phyloP scores from a whole-genome alignment of 2,888 invertebrate genomes.

The Argyresthia albistria region DNA sequence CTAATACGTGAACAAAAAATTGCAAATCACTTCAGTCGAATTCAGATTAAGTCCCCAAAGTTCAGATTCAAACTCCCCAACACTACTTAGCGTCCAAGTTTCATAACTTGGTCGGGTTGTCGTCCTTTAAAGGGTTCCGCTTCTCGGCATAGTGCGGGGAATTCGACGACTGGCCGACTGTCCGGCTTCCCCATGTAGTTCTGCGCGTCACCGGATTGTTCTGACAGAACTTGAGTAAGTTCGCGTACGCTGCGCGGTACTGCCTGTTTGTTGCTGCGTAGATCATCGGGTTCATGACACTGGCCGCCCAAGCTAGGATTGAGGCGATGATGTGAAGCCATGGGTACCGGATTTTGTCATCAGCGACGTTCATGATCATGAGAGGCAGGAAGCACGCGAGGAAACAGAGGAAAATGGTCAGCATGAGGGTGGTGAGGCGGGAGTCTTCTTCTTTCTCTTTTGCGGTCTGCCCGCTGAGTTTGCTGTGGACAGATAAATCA shows the following conservation, averaged over 20 bases:
- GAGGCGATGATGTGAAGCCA: constrained; percentile 87
- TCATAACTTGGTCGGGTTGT: constrained; percentile 59
- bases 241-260: constrained; percentile 76
- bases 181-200: constrained; percentile 60
- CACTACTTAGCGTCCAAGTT: constrained; percentile 4
- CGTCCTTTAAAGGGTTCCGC: constrained; percentile 35
- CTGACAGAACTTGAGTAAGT: constrained; percentile 59
- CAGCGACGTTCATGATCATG: constrained; percentile 90
- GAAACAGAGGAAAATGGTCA: constrained; percentile 90
- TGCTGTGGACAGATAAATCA: constrained; percentile 36
- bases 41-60: background rate
- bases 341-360: constrained; percentile 81
- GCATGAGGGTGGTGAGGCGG: constrained; percentile 87
- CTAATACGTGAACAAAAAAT: background rate
- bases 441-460: constrained; percentile 79
- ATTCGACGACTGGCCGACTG: constrained; percentile 59
- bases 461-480: constrained; percentile 58
- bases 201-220: constrained; percentile 43
- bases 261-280: constrained; percentile 92
- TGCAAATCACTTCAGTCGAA: background rate
- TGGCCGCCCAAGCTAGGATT: constrained; percentile 90
- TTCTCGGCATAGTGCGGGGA: constrained; percentile 57
- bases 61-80: background rate
- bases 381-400: constrained; percentile 89
- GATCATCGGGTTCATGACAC: constrained; percentile 91